These are phyloP conservation scores for Panagrolaimus sp. DNA, from an alignment of 1,140 invertebrate species.

Conservation along the genomic window DNA sequence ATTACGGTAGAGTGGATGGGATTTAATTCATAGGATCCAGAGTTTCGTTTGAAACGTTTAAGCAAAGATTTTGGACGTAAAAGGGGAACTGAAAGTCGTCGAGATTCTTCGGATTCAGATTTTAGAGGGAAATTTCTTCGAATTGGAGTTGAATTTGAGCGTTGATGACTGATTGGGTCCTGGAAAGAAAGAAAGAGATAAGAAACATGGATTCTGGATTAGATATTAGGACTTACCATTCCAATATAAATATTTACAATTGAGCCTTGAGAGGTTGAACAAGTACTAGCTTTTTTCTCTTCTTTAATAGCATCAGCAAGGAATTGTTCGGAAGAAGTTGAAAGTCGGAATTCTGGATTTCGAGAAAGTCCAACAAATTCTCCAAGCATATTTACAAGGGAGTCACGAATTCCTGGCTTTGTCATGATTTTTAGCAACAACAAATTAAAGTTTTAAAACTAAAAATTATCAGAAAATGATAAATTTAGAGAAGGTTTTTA, in stretches of 20 bases:
- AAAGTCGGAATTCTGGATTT: slow-evolving; percentile 37
- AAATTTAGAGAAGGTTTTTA: too few relatives aligned
- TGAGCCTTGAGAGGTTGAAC: too few relatives aligned
- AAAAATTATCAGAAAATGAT: too few relatives aligned
- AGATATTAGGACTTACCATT: neutral
- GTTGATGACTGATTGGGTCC: neutral
- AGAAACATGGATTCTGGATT: neutral
- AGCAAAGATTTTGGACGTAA: neutral
- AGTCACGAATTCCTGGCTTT: slow-evolving; percentile 11
- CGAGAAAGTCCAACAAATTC: slow-evolving; percentile 44
- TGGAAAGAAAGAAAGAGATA: neutral
- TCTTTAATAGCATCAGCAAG: slow-evolving; percentile 33
- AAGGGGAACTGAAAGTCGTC: neutral
- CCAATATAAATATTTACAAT: slow-evolving; percentile 1
- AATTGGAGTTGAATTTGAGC: slow-evolving; percentile 8
- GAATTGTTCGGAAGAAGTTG: slow-evolving; percentile 28
- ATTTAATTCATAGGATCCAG: too few relatives aligned
- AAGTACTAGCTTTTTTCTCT: slow-evolving; percentile 21
- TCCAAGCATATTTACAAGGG: slow-evolving; percentile 37
- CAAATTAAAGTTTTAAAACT: too few relatives aligned
- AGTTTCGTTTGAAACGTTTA: neutral
- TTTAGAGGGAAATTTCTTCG: neutral
- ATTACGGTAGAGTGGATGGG: neutral
- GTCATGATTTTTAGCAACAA: too few relatives aligned
- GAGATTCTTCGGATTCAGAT: neutral